These are phyloP conservation scores for Rhamnusium bicolor DNA, from an alignment of 2,888 invertebrate species.

Conservation along the genomic window DNA sequence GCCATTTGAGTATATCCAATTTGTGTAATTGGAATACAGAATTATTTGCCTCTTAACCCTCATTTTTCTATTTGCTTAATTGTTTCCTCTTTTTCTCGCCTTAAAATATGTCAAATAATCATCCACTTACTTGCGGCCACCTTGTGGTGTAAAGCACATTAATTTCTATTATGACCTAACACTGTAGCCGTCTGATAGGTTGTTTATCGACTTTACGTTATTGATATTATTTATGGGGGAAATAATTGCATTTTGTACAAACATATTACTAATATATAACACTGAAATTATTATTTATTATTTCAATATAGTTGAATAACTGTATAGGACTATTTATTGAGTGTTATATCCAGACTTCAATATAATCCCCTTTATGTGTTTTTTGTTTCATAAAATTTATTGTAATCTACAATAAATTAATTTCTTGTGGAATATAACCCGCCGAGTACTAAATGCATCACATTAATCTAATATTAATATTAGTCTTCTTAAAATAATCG, in stretches of 20 bases:
- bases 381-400: conserved; percentile 9
- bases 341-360: conserved; percentile 8
- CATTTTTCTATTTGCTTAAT: no score
- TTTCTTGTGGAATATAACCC: not conserved
- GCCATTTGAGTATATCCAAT: no score
- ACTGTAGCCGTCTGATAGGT: conserved; percentile 40
- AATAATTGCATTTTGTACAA: conserved; percentile 44
- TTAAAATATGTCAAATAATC: not conserved
- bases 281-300: conserved; percentile 41
- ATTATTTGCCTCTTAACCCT: no score
- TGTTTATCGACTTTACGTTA: conserved; percentile 46
- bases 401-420: not conserved
- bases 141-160: conserved; percentile 10
- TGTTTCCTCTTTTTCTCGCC: not conserved
- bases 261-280: conserved; percentile 41
- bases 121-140: not conserved
- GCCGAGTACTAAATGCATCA: no score
- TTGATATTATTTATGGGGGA: conserved; percentile 43
- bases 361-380: conserved; percentile 3
- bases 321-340: conserved; percentile 29
- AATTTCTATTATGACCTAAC: conserved; percentile 40
- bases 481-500: no score
- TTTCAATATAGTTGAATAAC: conserved; percentile 36
- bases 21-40: no score
- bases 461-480: no score